phyloP scores from a whole-genome alignment of 2,797 vertebrate species.

The Bradypus variegatus region DNA sequence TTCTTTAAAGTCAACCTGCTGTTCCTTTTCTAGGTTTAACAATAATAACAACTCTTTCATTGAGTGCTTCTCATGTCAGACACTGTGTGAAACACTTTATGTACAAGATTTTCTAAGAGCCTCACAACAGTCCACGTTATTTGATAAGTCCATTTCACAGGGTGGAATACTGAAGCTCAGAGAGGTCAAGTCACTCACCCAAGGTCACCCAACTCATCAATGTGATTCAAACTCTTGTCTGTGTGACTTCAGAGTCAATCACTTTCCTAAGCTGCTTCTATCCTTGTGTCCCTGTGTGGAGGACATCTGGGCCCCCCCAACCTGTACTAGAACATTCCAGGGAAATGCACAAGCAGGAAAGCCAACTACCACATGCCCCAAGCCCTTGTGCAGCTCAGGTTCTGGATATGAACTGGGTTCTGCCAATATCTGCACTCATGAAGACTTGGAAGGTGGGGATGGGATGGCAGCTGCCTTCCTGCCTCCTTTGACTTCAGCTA shows the following conservation, averaged over 20 bases:
- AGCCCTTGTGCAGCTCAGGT: neutral
- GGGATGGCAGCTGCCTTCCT: neutral
- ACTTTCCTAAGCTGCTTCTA: neutral
- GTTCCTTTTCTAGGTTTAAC: neutral
- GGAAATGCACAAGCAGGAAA: neutral
- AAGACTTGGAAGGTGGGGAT: neutral
- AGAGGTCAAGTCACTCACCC: neutral
- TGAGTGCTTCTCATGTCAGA: neutral
- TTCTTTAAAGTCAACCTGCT: neutral
- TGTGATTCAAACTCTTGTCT: neutral
- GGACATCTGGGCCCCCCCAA: no score
- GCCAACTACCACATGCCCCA: neutral
- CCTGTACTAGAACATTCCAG: neutral
- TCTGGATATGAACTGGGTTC: neutral
- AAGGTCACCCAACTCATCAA: neutral
- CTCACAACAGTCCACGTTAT: neutral
- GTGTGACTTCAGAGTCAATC: neutral
- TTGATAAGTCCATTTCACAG: neutral
- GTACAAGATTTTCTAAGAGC: neutral
- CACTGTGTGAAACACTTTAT: neutral
- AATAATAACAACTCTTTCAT: neutral
- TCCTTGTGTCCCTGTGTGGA: neutral
- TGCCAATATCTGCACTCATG: neutral
- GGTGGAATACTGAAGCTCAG: neutral
- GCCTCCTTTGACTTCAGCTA: neutral